Evolutionary conservation across 2,797 vertebrate species (phyloP).

Genomic region (Urocyon cinereoargenteus): DNA sequence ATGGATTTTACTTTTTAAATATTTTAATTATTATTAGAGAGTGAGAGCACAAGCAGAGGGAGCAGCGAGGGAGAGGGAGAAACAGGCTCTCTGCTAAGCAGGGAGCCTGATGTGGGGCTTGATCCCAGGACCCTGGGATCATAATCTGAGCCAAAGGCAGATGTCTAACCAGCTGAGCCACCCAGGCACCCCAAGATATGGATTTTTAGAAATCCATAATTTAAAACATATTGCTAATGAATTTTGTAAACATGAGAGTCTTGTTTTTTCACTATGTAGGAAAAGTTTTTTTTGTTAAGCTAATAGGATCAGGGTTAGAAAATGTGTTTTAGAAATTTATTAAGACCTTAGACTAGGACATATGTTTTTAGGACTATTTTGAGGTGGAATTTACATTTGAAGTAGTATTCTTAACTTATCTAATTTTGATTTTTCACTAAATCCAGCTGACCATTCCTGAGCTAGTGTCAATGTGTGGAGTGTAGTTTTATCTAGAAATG

Average conservation of each 20-base stretch:
- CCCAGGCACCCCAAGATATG: not conserved
- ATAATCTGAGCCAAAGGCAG: no score
- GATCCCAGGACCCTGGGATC: no score
- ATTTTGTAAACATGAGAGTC: not conserved
- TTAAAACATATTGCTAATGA: not conserved
- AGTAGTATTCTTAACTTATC: not conserved
- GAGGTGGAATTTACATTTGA: not conserved
- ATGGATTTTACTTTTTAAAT: not conserved
- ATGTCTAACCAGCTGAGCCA: no score
- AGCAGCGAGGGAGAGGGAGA: no score
- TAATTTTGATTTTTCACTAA: not conserved
- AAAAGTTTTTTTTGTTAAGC: not conserved
- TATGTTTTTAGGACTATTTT: not conserved
- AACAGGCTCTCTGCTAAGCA: no score
- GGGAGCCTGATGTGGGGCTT: no score
- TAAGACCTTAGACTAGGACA: not conserved
- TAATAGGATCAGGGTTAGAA: not conserved
- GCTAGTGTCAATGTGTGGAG: not conserved
- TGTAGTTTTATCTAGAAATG: not conserved
- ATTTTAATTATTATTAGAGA: no score
- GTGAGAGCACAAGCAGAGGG: no score
- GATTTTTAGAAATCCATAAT: not conserved
- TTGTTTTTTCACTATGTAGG: not conserved
- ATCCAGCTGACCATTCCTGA: not conserved
- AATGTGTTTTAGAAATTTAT: not conserved